A percentile compares a stretch with the other conserved stretches of the same genome.
These are phyloP conservation scores for Perca flavescens DNA, from an alignment of 2,113 vertebrate genomes.

Conservation along the genomic window DNA sequence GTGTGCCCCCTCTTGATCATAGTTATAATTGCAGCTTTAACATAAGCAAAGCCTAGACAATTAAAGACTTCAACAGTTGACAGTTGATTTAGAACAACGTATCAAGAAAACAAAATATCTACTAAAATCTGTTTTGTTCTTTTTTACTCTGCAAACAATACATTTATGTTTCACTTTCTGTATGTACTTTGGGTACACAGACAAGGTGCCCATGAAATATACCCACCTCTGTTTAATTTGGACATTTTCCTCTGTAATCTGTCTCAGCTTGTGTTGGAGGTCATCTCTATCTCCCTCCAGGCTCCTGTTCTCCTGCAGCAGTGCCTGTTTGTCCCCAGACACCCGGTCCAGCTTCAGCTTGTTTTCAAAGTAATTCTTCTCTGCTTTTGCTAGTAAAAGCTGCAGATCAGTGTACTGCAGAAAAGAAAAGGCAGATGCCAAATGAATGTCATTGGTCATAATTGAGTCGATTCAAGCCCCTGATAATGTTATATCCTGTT, in stretches of 20 bases:
- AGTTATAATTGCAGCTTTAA: no score
- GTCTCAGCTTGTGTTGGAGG: slow-evolving; percentile 76
- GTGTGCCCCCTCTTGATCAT: no score
- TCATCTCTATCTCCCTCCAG: slow-evolving; percentile 74
- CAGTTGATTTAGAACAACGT: no score
- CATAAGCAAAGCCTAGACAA: no score
- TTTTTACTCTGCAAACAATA: no score
- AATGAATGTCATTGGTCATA: background rate
- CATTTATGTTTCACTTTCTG: no score
- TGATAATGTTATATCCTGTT: background rate
- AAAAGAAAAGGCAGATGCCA: background rate
- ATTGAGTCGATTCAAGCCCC: background rate
- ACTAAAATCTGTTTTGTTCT: no score
- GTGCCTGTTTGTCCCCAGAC: slow-evolving; percentile 75
- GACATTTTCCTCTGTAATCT: slow-evolving; percentile 73
- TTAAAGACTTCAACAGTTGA: no score
- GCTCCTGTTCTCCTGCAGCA: slow-evolving; percentile 72
- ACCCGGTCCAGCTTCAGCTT: slow-evolving; percentile 82
- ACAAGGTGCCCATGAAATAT: no score
- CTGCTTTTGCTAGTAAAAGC: slow-evolving; percentile 69
- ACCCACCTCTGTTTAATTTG: slow-evolving; percentile 80
- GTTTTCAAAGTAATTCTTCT: slow-evolving; percentile 82
- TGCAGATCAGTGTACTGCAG: slow-evolving; percentile 74
- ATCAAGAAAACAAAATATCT: no score
- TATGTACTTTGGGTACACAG: background rate